Evolutionary conservation across 30 jellyfish, hydroid and myxozoan genomes (phyloP), one percentile per base, ranked within the genome.

Genomic region (Aurelia sp.): DNA sequence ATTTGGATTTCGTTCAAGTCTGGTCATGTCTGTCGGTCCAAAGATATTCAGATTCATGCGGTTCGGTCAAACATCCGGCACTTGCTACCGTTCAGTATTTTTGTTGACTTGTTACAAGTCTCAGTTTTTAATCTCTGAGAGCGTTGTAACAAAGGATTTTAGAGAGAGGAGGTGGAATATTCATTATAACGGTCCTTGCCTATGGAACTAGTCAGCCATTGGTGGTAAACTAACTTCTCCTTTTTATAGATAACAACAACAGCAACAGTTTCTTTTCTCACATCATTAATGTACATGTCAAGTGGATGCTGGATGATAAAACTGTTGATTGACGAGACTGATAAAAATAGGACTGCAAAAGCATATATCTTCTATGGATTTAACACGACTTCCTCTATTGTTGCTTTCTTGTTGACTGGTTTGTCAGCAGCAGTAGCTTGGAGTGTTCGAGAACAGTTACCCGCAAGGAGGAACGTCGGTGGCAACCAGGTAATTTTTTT

Each of bases 291-390:
- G 87, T 84, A 84, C 82, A 76, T 84, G 81, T 84, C 93, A 22
- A 70, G 93, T 50, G 87, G 93, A 11, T 84, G 93, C 51, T 84
- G 93, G 93, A 71, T 84, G 93, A 84, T 84, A 8, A 73, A 84
- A 13, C 31, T 84, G 52, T 48, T 84, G 79, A 71, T 84, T 3
- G 64, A 73, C 12, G 93, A 84, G 51, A 84, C 93, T 4, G 67
- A 66, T 0, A 21, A 50, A 18, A 81, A 84, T 55, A 60, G 52
- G 44, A 22, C 82, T 6, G 51, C 87, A 17, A 84, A 73, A n/a
- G 84, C 67, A 13, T 84, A 57, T 62, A 62, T 73, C 12, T 84
- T 84, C 73, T 84, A 84, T 62, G 93, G 93, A 22, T 84, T 64
- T 18, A 84, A 84, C 57, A 84, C 74, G 93, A 63, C 93, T 13